Conservation (phyloP, 2,113 vertebrate genomes). For the Raphicerus campestris region DNA sequence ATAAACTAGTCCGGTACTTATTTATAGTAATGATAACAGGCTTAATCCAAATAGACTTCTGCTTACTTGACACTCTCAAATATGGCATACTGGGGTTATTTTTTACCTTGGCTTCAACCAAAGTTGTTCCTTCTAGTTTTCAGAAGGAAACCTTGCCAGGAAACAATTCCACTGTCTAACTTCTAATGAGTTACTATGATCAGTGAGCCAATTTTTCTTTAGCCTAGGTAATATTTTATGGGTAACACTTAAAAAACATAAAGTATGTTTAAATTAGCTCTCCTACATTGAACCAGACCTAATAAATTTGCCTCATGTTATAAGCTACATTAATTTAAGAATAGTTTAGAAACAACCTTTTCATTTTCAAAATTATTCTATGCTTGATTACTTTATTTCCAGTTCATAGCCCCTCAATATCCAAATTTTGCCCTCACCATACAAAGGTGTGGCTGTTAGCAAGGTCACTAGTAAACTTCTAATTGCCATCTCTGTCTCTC, state of each 20-base stretch:
- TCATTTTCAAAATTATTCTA: not conserved
- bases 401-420: not conserved
- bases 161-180: slow-evolving; percentile 26
- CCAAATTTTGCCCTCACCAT: not conserved
- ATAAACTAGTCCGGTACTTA: not conserved
- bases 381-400: not conserved
- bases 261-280: not conserved
- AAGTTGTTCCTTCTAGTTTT: slow-evolving; percentile 3
- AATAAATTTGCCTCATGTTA: not conserved
- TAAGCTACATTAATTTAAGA: not conserved
- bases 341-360: not conserved
- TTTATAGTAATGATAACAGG: not conserved
- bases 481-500: too few species aligned
- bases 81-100: not conserved
- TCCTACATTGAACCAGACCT: not conserved
- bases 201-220: slow-evolving; percentile 1
- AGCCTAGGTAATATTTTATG: not conserved
- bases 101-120: slow-evolving; percentile 8
- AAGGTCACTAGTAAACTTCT: not conserved
- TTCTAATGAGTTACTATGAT: slow-evolving; percentile 23
- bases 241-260: not conserved
- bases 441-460: not conserved
- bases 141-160: slow-evolving; percentile 12
- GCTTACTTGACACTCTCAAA: slow-evolving; percentile 16
- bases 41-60: not conserved